Base-by-base conservation (phyloP, 2,113 vertebrate species). In the Chinchilla lanigera region DNA sequence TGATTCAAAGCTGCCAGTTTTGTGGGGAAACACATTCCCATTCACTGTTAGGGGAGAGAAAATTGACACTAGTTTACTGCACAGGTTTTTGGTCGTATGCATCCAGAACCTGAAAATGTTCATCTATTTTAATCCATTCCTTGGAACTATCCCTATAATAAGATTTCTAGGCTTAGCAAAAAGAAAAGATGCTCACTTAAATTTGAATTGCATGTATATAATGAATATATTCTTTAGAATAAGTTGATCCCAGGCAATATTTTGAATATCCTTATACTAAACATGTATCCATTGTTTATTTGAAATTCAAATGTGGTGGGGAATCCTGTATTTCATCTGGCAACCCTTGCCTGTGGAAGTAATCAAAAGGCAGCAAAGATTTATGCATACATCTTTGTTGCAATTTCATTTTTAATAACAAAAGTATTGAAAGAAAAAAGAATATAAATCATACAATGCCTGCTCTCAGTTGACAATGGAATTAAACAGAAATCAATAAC, bases 321-420 rank as follows among this genome's bases (percentile, higher is more conserved):
- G 7, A 13, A 54, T 65, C 33, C n/a, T 94, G 16, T 93, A 41
- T 80, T 91, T 91, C 82, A 54, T 86, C 75, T 93, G 81, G 52
- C 35, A 89, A 52, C 71, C 8, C 3, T 82, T 87, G 41, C n/a
- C 83, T 93, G 90, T 33, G 86, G n/a, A 90, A 96, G 85, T 88
- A 95, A 92, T 73, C 11, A 38, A 93, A 44, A 96, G 41, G 12
- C 30, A 96, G 58, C 58, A 73, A 92, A 94, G n/a, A 50, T 75
- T 89, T 73, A 87, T 75, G 67, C 44, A 73, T 33, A 84, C 58
- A 47, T 83, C n/a, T 83, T 73, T 61, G 41, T 65, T 92, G 44
- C 7, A 60, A 92, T 95, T 94, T 90, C 77, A 93, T 84, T 96
- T 94, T 83, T 78, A 83, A 90, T 33, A 71, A 69, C 33, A 88